A percentile compares a stretch with the other conserved stretches of the same genome.
Evolutionary conservation across 2,888 invertebrate genomes (phyloP).

Genomic region (Sarcophaga variegata): DNA sequence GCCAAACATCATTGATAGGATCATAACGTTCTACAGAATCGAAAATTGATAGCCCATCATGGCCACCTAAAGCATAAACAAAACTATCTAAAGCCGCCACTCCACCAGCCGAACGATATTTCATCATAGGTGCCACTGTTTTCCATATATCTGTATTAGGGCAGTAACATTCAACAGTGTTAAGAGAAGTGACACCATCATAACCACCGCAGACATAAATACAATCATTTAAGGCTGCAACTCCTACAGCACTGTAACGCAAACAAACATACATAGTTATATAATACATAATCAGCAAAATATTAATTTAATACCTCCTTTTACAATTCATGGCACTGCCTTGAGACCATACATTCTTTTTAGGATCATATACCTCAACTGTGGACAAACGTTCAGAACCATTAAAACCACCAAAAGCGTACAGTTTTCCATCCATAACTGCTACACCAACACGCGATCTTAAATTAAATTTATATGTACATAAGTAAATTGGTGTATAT

Average conservation of each 20-base stretch:
- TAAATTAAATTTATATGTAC: neutral
- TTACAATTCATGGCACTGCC: constrained; percentile 91
- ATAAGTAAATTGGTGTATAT: constrained; percentile 2
- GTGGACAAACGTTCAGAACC: constrained; percentile 91
- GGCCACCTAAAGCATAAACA: constrained; percentile 92
- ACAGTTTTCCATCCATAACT: constrained; percentile 89
- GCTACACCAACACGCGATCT: constrained; percentile 92
- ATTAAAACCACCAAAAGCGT: constrained; percentile 93
- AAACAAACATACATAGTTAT: constrained; percentile 26
- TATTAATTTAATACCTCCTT: constrained; percentile 84
- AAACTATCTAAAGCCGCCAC: constrained; percentile 86
- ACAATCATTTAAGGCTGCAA: constrained; percentile 89
- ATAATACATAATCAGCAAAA: neutral
- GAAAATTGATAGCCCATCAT: constrained; percentile 93
- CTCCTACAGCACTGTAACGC: constrained; percentile 87
- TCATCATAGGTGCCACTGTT: constrained; percentile 83
- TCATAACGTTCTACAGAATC: constrained; percentile 93
- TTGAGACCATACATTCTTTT: constrained; percentile 87
- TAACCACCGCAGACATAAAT: constrained; percentile 94
- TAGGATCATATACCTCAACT: constrained; percentile 92
- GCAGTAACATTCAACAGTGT: constrained; percentile 90
- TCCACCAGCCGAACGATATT: constrained; percentile 86
- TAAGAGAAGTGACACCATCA: constrained; percentile 91
- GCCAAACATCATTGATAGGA: constrained; percentile 88
- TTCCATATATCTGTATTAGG: constrained; percentile 89